These are phyloP conservation scores for Alviniconcha marisindica DNA, from an alignment of 1,140 invertebrate genomes.

Conservation along the genomic window DNA sequence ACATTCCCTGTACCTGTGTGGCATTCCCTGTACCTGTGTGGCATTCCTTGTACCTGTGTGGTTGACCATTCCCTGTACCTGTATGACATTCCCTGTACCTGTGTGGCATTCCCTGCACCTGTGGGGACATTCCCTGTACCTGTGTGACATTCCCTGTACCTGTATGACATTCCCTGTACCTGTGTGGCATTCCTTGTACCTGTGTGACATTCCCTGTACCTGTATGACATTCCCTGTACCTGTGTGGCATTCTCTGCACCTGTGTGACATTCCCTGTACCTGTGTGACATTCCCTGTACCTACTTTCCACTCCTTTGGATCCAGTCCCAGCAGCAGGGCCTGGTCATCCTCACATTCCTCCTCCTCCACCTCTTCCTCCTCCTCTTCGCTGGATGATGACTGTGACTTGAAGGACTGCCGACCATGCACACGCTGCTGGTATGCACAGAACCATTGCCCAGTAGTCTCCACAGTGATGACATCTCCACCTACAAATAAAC, in stretches of 20 bases:
- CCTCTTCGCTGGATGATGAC: slow-evolving; percentile 54
- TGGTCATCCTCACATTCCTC: slow-evolving; percentile 79
- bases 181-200: no score
- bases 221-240: no score
- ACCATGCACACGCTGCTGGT: slow-evolving; percentile 68
- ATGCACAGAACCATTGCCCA: slow-evolving; percentile 76
- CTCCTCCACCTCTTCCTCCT: slow-evolving; percentile 80
- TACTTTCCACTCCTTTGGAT: slow-evolving; percentile 97
- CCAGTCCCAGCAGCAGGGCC: slow-evolving; percentile 89
- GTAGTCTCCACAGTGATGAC: slow-evolving; percentile 73
- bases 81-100: no score
- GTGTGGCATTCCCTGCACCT: no score
- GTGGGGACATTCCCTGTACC: no score
- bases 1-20: no score
- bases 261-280: neutral
- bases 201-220: no score
- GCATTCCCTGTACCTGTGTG: no score
- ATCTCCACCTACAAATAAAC: slow-evolving; percentile 53
- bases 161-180: no score
- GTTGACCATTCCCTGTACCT: no score
- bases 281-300: neutral
- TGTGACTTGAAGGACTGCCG: slow-evolving; percentile 70
- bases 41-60: no score
- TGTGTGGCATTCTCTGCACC: neutral
- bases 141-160: no score